Evolutionary conservation across 1,140 invertebrate species (phyloP), one percentile per base, ranked within the genome.

Genomic region (Fopius arisanus): DNA sequence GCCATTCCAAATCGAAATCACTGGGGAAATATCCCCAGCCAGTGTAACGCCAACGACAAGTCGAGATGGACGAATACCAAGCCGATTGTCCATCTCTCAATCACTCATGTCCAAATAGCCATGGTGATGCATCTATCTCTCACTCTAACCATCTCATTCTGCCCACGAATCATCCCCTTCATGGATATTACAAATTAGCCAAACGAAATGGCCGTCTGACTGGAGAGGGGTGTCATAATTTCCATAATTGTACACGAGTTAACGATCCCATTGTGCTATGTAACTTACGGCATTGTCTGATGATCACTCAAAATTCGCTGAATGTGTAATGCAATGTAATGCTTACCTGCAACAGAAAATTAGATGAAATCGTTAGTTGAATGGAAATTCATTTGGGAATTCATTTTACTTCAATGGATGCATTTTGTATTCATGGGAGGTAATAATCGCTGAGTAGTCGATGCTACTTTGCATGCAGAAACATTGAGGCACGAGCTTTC

Each of bases 51-150:
- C 31, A 31, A 67, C 63, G 29, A 63, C 70, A 72, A 63, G 28
- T 23, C 19, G 16, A n/a, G 28, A 63, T 10, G 28, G 31, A n/a
- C 59, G 23, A 63, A 63, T 63, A 63, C 28, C 65, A 68, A 28
- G 73, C 54, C 54, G 76, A 72, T 75, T 75, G 76, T 76, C 71
- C 68, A 70, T 62, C 74, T 77, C 76, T 77, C 76, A 70, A 77
- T 77, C 76, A 77, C n/a, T 76, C 76, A 51, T 73, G 73, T 26
- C 59, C 67, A 40, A 59, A 23, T 59, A 23, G 19, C 54, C 54
- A 59, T 59, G 19, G 14, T 59, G 23, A 59, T 59, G 19, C 54
- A 59, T 59, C 19, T 23, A 51, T 51, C 43, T 51, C 43, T 3
- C 43, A 5, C 43, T 37, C 12, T 12, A 37, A 12, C 9, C 33